These are phyloP conservation scores for Thamnophis sirtalis DNA, from an alignment of 2,113 vertebrate genomes.

Conservation along the genomic window DNA sequence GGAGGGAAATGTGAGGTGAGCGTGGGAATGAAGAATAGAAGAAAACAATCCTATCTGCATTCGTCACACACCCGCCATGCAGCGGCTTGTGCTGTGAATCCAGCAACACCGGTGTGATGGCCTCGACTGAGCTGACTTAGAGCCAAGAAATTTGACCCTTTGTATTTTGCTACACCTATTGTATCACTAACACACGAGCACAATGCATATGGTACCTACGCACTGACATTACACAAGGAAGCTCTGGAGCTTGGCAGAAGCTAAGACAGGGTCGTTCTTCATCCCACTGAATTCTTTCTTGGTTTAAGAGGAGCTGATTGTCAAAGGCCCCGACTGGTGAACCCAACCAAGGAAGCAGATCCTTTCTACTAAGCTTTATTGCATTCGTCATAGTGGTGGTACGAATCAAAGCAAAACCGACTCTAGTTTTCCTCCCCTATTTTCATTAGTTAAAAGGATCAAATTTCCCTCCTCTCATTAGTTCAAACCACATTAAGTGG, in stretches of 20 bases:
- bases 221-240: not conserved
- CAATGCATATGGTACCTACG: too few relatives aligned
- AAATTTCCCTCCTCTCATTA: too few relatives aligned
- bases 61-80: conserved; percentile 3
- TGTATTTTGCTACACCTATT: conserved; percentile 4
- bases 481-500: too few relatives aligned
- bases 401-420: too few relatives aligned
- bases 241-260: too few relatives aligned
- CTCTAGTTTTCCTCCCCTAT: too few relatives aligned
- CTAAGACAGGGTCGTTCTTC: too few relatives aligned
- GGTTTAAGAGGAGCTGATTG: not conserved
- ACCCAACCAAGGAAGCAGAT: too few relatives aligned
- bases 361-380: too few relatives aligned
- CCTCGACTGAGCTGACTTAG: conserved; percentile 1
- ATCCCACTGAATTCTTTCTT: not conserved
- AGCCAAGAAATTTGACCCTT: not conserved
- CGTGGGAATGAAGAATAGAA: conserved; percentile 24
- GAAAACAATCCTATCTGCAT: not conserved
- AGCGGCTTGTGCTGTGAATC: conserved; percentile 15
- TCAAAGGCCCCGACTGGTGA: too few relatives aligned
- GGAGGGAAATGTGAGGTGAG: conserved; percentile 61
- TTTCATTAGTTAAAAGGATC: too few relatives aligned
- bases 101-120: conserved; percentile 10
- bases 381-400: too few relatives aligned
- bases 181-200: not conserved